Base-by-base conservation (phyloP, 1,140 invertebrate genomes). In the Choristoneura fumiferana region DNA sequence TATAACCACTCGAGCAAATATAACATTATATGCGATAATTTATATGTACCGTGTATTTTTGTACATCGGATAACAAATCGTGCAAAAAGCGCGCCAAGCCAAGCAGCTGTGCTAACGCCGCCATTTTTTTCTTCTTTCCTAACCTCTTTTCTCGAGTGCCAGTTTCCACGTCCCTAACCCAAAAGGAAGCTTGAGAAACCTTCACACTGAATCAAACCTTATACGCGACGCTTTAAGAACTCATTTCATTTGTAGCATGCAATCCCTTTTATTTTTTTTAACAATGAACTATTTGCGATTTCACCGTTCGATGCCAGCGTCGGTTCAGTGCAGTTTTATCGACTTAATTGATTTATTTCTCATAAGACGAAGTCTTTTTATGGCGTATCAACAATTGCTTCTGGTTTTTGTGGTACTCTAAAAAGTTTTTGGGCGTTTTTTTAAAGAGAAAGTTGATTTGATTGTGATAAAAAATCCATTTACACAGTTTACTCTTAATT, bases 61-160 rank as follows among this genome's bases (percentile, higher is more conserved):
- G 6, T 13, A 54, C 52, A 35, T 36, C 34, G 12, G 52, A 54
- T 54, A 54, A 54, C 34, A 54, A 54, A 54, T 35, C 52, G 52
- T 18, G 52, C 52, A 54, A 54, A 49, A 49, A 49, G 22, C 43
- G 14, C 15, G 56, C 40, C 17, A 60, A n/a, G n/a, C n/a, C n/a
- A n/a, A 57, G 36, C 67, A 69, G 67, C 67, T 69, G 67, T 65
- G 39, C 59, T 29, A 61, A 58, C 65, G 62, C 52, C 45, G 52
- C 52, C 52, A 36, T 54, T 15, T 54, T 34, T 49, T 49, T n/a
- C n/a, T 49, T 60, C 53, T 60, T 65, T 58, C 34, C 36, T 33
- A 12, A 34, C 55, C 60, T 58, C 61, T 66, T 63, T 36, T 60
- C 62, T 65, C 57, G 64, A 58, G 54, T 60, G 63, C 58, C 54